These are phyloP conservation scores for Chloropsis cyanopogon DNA, from an alignment of 2,113 vertebrate species.

Conservation along the genomic window DNA sequence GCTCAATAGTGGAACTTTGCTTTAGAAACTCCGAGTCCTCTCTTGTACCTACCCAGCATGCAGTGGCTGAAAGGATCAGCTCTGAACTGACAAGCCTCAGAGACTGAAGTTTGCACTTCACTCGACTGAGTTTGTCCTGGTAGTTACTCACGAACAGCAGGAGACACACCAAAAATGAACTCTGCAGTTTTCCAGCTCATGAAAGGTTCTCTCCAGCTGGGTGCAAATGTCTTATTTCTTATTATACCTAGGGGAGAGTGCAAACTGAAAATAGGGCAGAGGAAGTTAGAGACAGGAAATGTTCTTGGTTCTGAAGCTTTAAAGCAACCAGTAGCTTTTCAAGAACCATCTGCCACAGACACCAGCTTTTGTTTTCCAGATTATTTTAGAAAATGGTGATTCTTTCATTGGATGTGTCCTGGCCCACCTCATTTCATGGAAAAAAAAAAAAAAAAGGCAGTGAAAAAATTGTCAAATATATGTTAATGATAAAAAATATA, in stretches of 20 bases:
- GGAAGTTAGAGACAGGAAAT: neutral
- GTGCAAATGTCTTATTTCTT: conserved; percentile 54
- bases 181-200: conserved; percentile 36
- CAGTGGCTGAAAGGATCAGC: neutral
- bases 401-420: neutral
- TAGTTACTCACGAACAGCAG: conserved; percentile 53
- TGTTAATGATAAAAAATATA: neutral
- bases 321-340: neutral
- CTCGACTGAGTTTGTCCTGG: conserved; percentile 2
- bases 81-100: neutral
- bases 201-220: conserved; percentile 47
- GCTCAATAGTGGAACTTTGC: neutral
- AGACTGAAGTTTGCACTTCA: conserved; percentile 42
- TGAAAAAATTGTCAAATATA: neutral
- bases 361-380: neutral
- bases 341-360: neutral
- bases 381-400: neutral
- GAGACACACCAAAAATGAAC: conserved; percentile 1
- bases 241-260: conserved; percentile 5
- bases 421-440: neutral
- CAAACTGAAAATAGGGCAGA: conserved; percentile 49
- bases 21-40: neutral
- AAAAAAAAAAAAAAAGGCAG: neutral
- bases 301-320: neutral
- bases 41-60: neutral